Conservation (phyloP, 2,113 vertebrate genomes). For the Polypterus bichir region DNA sequence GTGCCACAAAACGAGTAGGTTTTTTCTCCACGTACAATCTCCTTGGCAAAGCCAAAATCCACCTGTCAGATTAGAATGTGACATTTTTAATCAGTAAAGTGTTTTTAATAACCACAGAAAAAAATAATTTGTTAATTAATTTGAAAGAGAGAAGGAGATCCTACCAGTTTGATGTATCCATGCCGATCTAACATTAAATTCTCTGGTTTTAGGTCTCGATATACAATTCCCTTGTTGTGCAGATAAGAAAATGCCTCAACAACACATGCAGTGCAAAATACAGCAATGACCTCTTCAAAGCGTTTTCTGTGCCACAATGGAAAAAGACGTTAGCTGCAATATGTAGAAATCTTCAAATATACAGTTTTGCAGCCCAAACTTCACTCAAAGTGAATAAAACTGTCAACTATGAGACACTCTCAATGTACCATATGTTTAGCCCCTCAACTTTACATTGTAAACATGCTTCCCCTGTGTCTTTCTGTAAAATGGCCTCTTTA, state of each 20-base stretch:
- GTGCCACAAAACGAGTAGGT: slow-evolving; percentile 69
- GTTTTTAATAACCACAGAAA: neutral
- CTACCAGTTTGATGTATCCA: slow-evolving; percentile 65
- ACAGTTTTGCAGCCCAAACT: neutral
- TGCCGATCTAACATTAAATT: slow-evolving; percentile 60
- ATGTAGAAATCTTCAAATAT: neutral
- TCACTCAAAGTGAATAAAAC: too few relatives aligned
- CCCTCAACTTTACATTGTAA: too few relatives aligned
- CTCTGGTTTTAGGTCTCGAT: slow-evolving; percentile 70
- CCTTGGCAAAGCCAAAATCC: slow-evolving; percentile 69
- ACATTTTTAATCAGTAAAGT: neutral
- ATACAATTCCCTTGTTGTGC: slow-evolving; percentile 59
- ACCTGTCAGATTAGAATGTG: slow-evolving; percentile 35
- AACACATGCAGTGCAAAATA: slow-evolving; percentile 62
- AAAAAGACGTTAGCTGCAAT: neutral
- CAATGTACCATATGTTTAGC: too few relatives aligned
- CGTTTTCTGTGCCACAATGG: slow-evolving; percentile 38
- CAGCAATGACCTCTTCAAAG: slow-evolving; percentile 47
- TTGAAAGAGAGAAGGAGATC: neutral
- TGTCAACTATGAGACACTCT: too few relatives aligned
- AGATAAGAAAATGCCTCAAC: slow-evolving; percentile 65
- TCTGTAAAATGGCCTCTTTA: too few relatives aligned
- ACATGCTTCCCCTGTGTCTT: too few relatives aligned
- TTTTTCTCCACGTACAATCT: slow-evolving; percentile 53
- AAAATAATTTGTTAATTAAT: neutral